Percentiles rank a stretch among this genome's conserved stretches.
Conservation (phyloP, 2,113 vertebrate genomes). For the Hippocampus barbouri region DNA sequence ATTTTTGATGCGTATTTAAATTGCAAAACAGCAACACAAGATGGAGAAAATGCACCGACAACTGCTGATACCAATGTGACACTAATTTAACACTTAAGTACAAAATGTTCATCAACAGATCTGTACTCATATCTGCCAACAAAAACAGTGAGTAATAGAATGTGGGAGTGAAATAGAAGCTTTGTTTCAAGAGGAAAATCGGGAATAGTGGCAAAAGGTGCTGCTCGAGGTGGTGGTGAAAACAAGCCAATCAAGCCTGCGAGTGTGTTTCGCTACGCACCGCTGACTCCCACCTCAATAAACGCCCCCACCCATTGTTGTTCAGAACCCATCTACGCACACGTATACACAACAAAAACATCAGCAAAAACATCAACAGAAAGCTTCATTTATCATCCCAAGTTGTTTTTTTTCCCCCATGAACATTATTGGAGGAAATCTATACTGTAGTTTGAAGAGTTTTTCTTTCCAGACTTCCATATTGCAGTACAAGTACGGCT, state of each 20-base stretch:
- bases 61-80: background rate
- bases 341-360: background rate
- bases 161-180: background rate
- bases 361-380: background rate
- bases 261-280: conserved; percentile 38
- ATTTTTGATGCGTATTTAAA: background rate
- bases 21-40: background rate
- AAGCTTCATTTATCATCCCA: too few relatives aligned
- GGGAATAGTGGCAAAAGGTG: background rate
- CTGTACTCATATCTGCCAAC: background rate
- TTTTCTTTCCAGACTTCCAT: background rate
- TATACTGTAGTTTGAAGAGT: background rate
- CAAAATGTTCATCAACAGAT: background rate
- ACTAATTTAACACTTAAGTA: background rate
- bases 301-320: conserved; percentile 28
- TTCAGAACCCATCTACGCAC: conserved; percentile 1
- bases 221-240: background rate
- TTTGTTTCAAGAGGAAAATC: conserved; percentile 12
- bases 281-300: conserved; percentile 40
- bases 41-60: too few relatives aligned
- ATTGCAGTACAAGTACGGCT: background rate
- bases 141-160: conserved; percentile 1
- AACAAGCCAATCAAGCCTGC: conserved; percentile 34
- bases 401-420: background rate
- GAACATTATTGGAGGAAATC: background rate